Percentiles rank a stretch among this genome's conserved stretches.
phyloP scores from a whole-genome alignment of 2,888 invertebrate genomes.

The Caenorhabditis doughertyi region DNA sequence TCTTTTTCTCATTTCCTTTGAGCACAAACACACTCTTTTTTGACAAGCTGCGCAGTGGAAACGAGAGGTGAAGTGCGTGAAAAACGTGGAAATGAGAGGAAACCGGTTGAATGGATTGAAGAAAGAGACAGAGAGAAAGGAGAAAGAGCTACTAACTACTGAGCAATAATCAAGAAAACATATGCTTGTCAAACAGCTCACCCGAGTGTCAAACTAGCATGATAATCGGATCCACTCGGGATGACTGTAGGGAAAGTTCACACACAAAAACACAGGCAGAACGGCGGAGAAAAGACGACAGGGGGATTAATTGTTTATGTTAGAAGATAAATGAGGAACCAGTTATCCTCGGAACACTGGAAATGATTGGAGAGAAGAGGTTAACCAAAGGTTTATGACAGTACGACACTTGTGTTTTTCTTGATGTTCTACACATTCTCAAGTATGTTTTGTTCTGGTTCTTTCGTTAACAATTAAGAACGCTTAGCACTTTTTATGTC shows the following conservation, averaged over 20 bases:
- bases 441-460: not conserved
- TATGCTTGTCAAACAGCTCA: slow-evolving; percentile 53
- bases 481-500: no score
- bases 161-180: slow-evolving; percentile 59
- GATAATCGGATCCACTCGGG: slow-evolving; percentile 46
- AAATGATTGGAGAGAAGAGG: slow-evolving; percentile 5
- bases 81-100: slow-evolving; percentile 25
- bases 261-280: slow-evolving; percentile 22
- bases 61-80: slow-evolving; percentile 51
- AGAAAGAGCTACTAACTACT: not conserved
- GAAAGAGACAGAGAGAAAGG: not conserved
- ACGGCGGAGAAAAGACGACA: not conserved
- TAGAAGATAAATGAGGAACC: slow-evolving; percentile 3
- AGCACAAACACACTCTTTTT: slow-evolving; percentile 52
- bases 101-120: slow-evolving; percentile 35
- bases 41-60: slow-evolving; percentile 32
- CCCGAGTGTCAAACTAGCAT: slow-evolving; percentile 49
- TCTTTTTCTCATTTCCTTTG: slow-evolving; percentile 13
- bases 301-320: slow-evolving; percentile 13
- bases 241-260: slow-evolving; percentile 4
- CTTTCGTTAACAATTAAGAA: no score
- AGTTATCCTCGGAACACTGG: slow-evolving; percentile 11
- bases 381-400: slow-evolving; percentile 24
- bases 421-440: not conserved
- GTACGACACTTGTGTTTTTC: slow-evolving; percentile 25